Evolutionary conservation across 2,113 vertebrate genomes (phyloP), one percentile per base, ranked within the genome.

Genomic region (Cottus gobio): DNA sequence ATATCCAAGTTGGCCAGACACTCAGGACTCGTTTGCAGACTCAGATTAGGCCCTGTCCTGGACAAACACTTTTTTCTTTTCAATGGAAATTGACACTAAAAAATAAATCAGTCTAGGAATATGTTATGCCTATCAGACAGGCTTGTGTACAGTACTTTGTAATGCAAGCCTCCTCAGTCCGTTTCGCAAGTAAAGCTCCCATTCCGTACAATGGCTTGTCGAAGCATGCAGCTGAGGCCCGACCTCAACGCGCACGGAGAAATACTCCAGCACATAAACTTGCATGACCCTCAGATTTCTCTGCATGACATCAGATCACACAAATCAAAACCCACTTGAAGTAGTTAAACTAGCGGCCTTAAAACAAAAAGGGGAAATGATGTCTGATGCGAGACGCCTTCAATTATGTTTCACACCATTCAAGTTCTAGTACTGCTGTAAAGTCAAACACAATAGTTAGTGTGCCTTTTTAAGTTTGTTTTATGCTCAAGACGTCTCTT

Each of bases 1-100:
- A 72, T 86, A 78, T 83, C 79, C 75, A 73, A 71, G 36, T 64
- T 89, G 86, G 78, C 86, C 73, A 87, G 87, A 89, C 85, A 77
- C 68, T 36, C 37, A 3, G 77, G 50, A 71, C 75, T 1, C 1
- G 72, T 79, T 52, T 70, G 73, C 84, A 89, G 71, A 78, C 69
- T 71, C 42, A 22, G 61, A 74, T 89, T 52, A 65, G 68, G 56
- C 67, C 73, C 58, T 44, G 10, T 65, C 54, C 56, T 79, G 64
- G 63, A 79, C 74, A 71, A 79, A 81, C 39, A 34, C 1, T 15
- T 39, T 39, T 39, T 37, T 62, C 75, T 3, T 80, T 75, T 81
- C 58, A 72, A 44, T 42, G 44, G 15, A 81, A 88, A 83, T 18
- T 7, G 61, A 87, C 28, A 28, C 60, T 39, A 42, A 66, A 71